Percentiles rank a stretch among this genome's conserved stretches.
phyloP scores from a whole-genome alignment of 1,140 invertebrate genomes.

The Eupristina koningsbergeri region DNA sequence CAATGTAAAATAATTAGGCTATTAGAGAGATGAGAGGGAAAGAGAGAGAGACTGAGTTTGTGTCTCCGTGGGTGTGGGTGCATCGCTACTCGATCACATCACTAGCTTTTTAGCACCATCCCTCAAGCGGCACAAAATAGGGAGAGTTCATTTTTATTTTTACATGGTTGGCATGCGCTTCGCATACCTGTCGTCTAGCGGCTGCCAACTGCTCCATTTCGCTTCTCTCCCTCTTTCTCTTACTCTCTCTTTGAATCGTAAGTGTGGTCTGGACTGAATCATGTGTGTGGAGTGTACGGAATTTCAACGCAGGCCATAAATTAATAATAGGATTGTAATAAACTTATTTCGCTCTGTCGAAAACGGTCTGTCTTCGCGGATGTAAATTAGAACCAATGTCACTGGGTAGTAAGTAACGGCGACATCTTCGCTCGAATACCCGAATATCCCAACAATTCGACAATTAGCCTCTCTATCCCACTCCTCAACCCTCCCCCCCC shows the following conservation, averaged over 20 bases:
- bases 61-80: not conserved
- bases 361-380: not conserved
- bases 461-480: too few species aligned
- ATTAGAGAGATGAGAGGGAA: not conserved
- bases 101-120: not conserved
- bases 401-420: not conserved
- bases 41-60: not conserved
- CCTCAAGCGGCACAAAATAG: conserved; percentile 29
- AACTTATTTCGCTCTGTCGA: not conserved
- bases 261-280: not conserved
- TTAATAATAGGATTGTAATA: conserved; percentile 8
- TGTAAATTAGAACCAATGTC: not conserved
- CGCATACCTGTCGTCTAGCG: conserved; percentile 61
- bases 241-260: not conserved
- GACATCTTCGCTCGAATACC: not conserved
- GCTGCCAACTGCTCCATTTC: conserved; percentile 58
- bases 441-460: too few species aligned
- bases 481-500: too few species aligned
- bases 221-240: conserved; percentile 26
- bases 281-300: not conserved
- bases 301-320: conserved; percentile 1
- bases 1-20: not conserved
- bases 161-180: conserved; percentile 55
- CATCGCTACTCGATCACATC: not conserved
- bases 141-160: conserved; percentile 54